Evolutionary conservation across 2,888 invertebrate genomes (phyloP).

Genomic region (Griposia aprilina): DNA sequence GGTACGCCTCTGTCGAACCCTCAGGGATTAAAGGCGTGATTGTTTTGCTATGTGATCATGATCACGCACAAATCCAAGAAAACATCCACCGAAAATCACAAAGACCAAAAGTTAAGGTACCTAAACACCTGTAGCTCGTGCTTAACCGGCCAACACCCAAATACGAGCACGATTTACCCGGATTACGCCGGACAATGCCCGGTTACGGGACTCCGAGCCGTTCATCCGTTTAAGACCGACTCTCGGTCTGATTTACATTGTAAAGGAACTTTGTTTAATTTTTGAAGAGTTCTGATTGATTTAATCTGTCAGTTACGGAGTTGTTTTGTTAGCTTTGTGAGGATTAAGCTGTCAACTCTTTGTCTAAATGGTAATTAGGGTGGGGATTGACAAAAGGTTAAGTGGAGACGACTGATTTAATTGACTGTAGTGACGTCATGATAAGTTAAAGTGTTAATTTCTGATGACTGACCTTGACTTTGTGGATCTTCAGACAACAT

Average conservation of each 20-base stretch:
- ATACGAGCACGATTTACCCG: conserved; percentile 63
- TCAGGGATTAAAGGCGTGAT: too few species aligned
- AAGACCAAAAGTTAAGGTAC: conserved; percentile 44
- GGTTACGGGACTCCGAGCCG: conserved; percentile 48
- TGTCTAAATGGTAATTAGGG: conserved; percentile 31
- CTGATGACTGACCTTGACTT: neutral
- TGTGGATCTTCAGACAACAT: neutral
- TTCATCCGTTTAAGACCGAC: conserved; percentile 57
- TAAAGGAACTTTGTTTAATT: conserved; percentile 50
- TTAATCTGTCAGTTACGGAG: conserved; percentile 20
- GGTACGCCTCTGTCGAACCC: too few species aligned
- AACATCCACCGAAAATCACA: conserved; percentile 50
- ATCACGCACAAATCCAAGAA: conserved; percentile 25
- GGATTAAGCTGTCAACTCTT: conserved; percentile 35
- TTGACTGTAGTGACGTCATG: neutral
- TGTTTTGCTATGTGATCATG: neutral
- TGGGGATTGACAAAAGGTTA: conserved; percentile 22
- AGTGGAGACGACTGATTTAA: conserved; percentile 12
- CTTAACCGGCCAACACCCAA: conserved; percentile 57
- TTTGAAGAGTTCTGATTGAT: conserved; percentile 36
- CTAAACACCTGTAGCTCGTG: conserved; percentile 60
- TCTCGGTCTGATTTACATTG: conserved; percentile 57
- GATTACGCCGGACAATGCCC: conserved; percentile 64
- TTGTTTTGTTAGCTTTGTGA: conserved; percentile 34
- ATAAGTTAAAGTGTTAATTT: conserved; percentile 4